Base-by-base conservation (phyloP, 2,113 vertebrate species). In the Protomyctophum bolini region DNA sequence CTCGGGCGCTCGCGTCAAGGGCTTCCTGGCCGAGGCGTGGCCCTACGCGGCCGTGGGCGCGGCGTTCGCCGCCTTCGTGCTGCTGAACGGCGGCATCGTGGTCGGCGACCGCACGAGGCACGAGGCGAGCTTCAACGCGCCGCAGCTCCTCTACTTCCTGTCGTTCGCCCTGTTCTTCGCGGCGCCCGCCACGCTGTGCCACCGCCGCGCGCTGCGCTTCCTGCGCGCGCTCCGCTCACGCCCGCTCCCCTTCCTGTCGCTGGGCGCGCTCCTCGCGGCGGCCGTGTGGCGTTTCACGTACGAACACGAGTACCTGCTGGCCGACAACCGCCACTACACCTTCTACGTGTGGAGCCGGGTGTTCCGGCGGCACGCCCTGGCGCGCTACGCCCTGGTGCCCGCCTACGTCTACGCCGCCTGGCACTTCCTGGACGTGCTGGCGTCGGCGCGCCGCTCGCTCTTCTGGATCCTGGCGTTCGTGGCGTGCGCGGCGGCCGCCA, bases 271-370 rank as follows among this genome's bases (percentile, higher is more conserved):
- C 8, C 94, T 80, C 7, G n/a, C 96, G 6, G 68, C 97, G 54
- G 83, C 98, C 1, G 86, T 98, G 72, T 98, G 97, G 97, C 96
- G 94, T 70, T 99, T 97, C 88, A 97, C 97, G 0, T 95, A 93
- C 7, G 91, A 93, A 41, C 97, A 99, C 92, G 94, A 93, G 69
- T 99, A 98, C 90, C 88, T 99, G 57, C 88, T 99, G n/a, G 96
- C 96, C 0, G 98, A 99, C 85, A 99, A 99, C 87, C 93, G 98
- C 41, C 98, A 99, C 73, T 98, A 94, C 66, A 93, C 96, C 0
- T 99, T 99, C 81, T 99, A 99, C 14, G 90, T 98, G 33, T 99
- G 98, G 98, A 95, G 93, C 47, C 94, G 94, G 77, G 63, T 98
- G n/a, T 95, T 95, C 84, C 95, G 96, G 75, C 93, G 84, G 79